Conservation (phyloP, 1,140 invertebrate genomes). For the Elymnias hypermnestra region DNA sequence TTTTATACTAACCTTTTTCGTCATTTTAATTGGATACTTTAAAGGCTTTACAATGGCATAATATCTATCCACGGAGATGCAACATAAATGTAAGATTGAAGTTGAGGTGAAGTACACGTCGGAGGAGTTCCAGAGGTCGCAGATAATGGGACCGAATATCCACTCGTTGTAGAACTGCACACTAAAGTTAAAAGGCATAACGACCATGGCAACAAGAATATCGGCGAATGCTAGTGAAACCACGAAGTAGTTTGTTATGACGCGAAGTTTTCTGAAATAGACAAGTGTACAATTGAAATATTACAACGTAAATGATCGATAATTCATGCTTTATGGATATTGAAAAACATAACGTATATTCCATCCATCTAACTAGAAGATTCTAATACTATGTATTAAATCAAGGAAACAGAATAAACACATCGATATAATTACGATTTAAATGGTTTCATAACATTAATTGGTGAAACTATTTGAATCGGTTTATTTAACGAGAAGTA, state of each 20-base stretch:
- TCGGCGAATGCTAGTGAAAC: conserved; percentile 95
- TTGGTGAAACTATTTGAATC: too few relatives aligned
- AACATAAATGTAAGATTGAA: conserved; percentile 95
- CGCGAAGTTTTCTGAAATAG: conserved; percentile 83
- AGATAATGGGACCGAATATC: conserved; percentile 92
- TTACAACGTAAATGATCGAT: too few relatives aligned
- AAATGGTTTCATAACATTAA: too few relatives aligned
- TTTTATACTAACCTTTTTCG: too few relatives aligned
- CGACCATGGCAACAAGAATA: conserved; percentile 92
- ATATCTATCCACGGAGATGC: conserved; percentile 95
- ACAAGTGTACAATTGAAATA: too few relatives aligned
- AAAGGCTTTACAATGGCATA: conserved; percentile 92
- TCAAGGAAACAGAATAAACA: too few relatives aligned
- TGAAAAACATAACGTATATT: too few relatives aligned
- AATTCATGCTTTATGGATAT: too few relatives aligned
- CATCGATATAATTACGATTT: too few relatives aligned
- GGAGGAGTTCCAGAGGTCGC: conserved; percentile 95
- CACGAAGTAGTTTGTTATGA: conserved; percentile 96
- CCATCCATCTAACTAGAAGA: too few relatives aligned
- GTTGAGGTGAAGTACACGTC: conserved; percentile 97
- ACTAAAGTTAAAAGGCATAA: conserved; percentile 97
- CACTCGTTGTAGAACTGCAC: conserved; percentile 88
- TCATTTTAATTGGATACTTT: conserved; percentile 93
- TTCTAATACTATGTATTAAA: too few relatives aligned
- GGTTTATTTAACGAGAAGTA: too few relatives aligned